Percentiles rank a stretch among this genome's conserved stretches.
Evolutionary conservation across 1,140 invertebrate species (phyloP).

Genomic region (Caenorhabditis inopinata): DNA sequence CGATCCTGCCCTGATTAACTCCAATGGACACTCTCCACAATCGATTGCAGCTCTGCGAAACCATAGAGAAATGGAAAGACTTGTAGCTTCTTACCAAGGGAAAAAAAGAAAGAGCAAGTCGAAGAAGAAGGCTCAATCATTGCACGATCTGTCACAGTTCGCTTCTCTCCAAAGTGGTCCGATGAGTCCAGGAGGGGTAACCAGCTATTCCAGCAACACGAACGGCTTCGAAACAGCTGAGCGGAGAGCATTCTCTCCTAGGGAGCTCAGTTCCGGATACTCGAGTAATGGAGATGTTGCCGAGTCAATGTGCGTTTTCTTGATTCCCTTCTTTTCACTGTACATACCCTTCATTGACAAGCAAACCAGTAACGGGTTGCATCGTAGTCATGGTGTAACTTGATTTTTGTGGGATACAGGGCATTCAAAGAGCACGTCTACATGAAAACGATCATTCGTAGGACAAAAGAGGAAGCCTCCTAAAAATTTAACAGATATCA

Average conservation of each 20-base stretch:
- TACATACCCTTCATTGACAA: too few species aligned
- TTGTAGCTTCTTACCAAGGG: conserved; percentile 1
- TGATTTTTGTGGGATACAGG: too few species aligned
- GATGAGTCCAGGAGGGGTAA: conserved; percentile 12
- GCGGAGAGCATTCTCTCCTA: conserved; percentile 22
- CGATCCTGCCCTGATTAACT: conserved; percentile 28
- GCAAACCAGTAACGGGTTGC: too few species aligned
- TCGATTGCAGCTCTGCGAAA: conserved; percentile 37
- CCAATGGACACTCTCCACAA: conserved; percentile 35
- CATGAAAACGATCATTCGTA: too few species aligned
- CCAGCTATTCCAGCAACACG: conserved; percentile 16
- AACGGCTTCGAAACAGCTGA: not conserved
- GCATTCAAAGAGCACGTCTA: too few species aligned
- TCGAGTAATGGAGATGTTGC: conserved; percentile 20
- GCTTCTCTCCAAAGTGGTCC: not conserved
- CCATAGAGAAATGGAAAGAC: conserved; percentile 21
- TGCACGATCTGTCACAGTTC: conserved; percentile 18
- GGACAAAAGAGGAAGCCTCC: too few species aligned
- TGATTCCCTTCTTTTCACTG: too few species aligned
- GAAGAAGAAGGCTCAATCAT: not conserved
- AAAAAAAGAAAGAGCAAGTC: conserved; percentile 28
- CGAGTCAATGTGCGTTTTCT: not conserved
- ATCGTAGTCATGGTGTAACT: too few species aligned
- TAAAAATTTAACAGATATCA: too few species aligned
- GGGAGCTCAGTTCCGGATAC: conserved; percentile 17